Conservation (phyloP, 1,140 invertebrate genomes). For the Octopus bimaculoides region DNA sequence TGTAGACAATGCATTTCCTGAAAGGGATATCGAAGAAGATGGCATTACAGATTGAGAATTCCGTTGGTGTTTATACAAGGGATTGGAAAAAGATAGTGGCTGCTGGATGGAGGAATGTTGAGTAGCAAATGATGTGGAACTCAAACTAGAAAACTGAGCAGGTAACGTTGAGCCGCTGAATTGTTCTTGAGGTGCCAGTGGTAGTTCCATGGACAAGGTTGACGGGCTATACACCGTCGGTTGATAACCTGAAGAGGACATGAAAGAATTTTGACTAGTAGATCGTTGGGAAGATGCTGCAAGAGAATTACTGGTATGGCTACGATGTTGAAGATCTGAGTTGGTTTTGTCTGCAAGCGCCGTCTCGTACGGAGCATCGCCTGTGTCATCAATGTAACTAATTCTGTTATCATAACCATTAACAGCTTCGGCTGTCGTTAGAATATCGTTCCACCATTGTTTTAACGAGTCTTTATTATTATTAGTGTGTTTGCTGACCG, state of each 20-base stretch:
- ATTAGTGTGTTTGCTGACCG: slow-evolving; percentile 28
- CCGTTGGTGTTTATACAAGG: slow-evolving; percentile 66
- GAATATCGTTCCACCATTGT: slow-evolving; percentile 52
- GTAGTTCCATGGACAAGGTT: slow-evolving; percentile 76
- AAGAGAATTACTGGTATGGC: not conserved
- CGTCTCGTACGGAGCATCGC: slow-evolving; percentile 30
- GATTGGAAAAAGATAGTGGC: slow-evolving; percentile 83
- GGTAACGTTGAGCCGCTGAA: not conserved
- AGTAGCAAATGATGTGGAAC: slow-evolving; percentile 23
- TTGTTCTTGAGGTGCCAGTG: slow-evolving; percentile 15
- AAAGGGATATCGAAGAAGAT: slow-evolving; percentile 17
- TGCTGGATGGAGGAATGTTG: slow-evolving; percentile 45
- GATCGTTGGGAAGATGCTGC: not conserved
- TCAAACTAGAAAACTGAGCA: not conserved
- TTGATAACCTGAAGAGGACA: slow-evolving; percentile 85
- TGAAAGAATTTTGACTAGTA: slow-evolving; percentile 72
- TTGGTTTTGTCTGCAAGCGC: slow-evolving; percentile 30
- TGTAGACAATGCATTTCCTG: not conserved
- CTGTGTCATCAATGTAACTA: slow-evolving; percentile 48
- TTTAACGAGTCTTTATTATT: slow-evolving; percentile 41
- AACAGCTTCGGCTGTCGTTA: slow-evolving; percentile 44
- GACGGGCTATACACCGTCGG: slow-evolving; percentile 88
- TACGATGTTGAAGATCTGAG: slow-evolving; percentile 37
- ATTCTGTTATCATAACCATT: slow-evolving; percentile 53
- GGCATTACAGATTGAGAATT: slow-evolving; percentile 20